Conservation (phyloP, 2,113 vertebrate genomes). For the Xiphias gladius region DNA sequence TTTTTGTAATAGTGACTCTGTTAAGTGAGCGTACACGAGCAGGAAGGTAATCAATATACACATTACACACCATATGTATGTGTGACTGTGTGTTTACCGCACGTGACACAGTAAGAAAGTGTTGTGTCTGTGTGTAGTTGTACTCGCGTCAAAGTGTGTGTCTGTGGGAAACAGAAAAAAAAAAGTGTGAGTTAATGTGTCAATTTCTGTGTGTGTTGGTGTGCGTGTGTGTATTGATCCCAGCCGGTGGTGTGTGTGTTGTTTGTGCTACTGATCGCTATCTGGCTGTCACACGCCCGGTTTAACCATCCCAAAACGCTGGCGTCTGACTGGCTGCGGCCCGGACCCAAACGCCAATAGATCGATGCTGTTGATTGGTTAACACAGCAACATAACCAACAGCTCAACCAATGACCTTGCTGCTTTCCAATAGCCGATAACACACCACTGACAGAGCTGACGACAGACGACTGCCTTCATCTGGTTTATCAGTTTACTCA, state of each 20-base stretch:
- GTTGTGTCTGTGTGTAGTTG: no score
- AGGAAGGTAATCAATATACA: not conserved
- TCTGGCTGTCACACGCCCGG: not conserved
- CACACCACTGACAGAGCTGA: not conserved
- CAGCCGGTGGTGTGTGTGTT: conserved; percentile 32
- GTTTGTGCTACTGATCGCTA: conserved; percentile 42
- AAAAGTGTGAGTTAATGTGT: no score
- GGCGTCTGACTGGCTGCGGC: conserved; percentile 24
- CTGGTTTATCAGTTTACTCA: not conserved
- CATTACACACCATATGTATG: not conserved
- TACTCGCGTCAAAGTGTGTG: no score
- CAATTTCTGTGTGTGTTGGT: not conserved
- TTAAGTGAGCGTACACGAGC: not conserved
- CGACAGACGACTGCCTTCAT: not conserved
- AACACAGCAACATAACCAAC: conserved; percentile 40
- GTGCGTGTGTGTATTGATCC: conserved; percentile 42
- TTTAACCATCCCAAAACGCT: not conserved
- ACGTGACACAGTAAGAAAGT: no score
- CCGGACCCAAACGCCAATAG: conserved; percentile 20
- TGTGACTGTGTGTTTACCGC: not conserved
- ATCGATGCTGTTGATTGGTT: conserved; percentile 63
- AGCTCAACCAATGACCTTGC: conserved; percentile 55
- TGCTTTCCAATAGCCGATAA: conserved; percentile 34
- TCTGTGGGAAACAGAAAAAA: conserved; percentile 9
- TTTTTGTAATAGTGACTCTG: not conserved